Conservation (phyloP, 2,113 vertebrate genomes). For the Nettapus auritus region DNA sequence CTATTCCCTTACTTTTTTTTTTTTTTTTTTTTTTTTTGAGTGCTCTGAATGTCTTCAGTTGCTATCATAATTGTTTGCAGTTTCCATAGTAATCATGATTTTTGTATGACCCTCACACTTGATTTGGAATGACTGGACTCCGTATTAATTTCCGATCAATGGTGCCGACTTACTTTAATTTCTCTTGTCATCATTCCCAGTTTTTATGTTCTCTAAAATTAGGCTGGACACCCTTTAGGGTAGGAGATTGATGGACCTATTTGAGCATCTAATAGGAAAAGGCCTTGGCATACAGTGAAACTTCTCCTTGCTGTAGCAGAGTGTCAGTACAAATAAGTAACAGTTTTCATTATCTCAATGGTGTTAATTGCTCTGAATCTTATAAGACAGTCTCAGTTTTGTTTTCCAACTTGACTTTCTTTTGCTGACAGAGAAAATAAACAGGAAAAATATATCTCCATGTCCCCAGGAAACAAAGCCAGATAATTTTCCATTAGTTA, state of each 20-base stretch:
- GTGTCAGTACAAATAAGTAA: conserved; percentile 22
- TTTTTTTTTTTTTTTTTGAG: background rate
- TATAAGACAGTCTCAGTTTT: background rate
- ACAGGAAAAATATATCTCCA: background rate
- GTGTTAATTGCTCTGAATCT: conserved; percentile 43
- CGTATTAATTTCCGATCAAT: background rate
- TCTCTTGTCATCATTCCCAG: background rate
- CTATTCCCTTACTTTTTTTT: background rate
- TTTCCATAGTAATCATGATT: background rate
- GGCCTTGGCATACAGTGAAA: conserved; percentile 3
- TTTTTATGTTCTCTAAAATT: conserved; percentile 3
- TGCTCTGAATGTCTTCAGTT: background rate
- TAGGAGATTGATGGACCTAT: conserved; percentile 23
- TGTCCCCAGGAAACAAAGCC: background rate
- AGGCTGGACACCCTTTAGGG: background rate
- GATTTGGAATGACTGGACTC: background rate
- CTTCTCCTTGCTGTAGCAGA: conserved; percentile 2
- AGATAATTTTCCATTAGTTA: conserved; percentile 12
- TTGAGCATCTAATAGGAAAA: conserved; percentile 31
- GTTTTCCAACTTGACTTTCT: conserved; percentile 24
- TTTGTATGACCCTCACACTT: background rate
- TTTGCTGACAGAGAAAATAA: conserved; percentile 36
- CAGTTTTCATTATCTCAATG: conserved; percentile 25
- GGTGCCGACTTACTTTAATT: background rate
- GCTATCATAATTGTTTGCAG: background rate